Base-by-base conservation (phyloP, 2,113 vertebrate species). In the Struthidea cinerea region DNA sequence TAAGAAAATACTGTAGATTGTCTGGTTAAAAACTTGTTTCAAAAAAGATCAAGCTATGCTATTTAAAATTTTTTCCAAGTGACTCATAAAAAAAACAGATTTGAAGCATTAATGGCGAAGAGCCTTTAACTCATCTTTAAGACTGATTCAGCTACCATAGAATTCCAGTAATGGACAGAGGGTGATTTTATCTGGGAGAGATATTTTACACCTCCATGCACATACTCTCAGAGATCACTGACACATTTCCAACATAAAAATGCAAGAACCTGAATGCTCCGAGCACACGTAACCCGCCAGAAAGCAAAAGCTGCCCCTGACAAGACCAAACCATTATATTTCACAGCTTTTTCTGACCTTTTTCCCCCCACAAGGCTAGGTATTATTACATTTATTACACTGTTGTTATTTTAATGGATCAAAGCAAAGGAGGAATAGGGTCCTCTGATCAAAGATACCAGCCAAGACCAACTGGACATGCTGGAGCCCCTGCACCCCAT, bases 41-140 rank as follows among this genome's bases (percentile, higher is more conserved):
- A 67, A 68, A 70, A 65, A 87, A 84, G 11, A 87, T 73, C 57
- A 87, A 84, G 77, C 75, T 64, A 85, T 5, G 52, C 87, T 94
- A 96, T 82, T 96, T 87, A 79, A 92, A 93, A 65, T 55, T 93
- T 89, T 89, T 93, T 89, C 57, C 81, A 95, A 94, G 46, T 94
- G 87, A 97, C 53, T 96, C 94, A 61, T 42, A 0, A 77, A 68
- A 91, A 80, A 95, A 91, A 4, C 37, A 91, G 52, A 59, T 87
- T 84, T 68, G 67, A 91, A 93, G 89, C 85, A 92, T 71, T 84
- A 92, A 91, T 52, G 64, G 82, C 59, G 78, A 87, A 81, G 37
- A 88, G 85, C n/a, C 83, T 94, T 84, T 93, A 95, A 87, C 60
- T 95, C 76, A 71, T 86, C 73, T 68, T 64, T 16, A 60, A 84